phyloP scores from a whole-genome alignment of 2,113 vertebrate genomes.

The Oncorhynchus clarkii region DNA sequence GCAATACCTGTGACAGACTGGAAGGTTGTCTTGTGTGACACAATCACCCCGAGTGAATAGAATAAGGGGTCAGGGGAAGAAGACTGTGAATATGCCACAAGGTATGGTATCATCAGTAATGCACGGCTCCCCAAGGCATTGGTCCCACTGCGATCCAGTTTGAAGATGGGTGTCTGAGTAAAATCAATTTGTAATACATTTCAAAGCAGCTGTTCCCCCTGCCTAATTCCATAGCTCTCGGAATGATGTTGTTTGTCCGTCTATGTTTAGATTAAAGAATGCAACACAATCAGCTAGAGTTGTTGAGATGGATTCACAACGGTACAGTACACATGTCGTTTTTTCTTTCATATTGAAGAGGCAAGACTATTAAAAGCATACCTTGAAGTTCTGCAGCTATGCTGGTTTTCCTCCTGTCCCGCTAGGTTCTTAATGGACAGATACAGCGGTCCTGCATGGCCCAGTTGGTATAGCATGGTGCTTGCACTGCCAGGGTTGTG shows the following conservation, averaged over 20 bases:
- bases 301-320: conserved; percentile 1
- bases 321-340: background rate
- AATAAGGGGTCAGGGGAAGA: background rate
- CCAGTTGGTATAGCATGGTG: too few relatives aligned
- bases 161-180: background rate
- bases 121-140: conserved; percentile 2
- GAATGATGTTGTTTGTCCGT: background rate
- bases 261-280: background rate
- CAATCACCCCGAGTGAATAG: background rate
- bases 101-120: background rate
- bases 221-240: background rate
- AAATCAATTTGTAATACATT: conserved; percentile 23
- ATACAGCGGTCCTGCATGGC: too few relatives aligned
- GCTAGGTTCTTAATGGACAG: too few relatives aligned
- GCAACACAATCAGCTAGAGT: too few relatives aligned
- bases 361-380: too few relatives aligned
- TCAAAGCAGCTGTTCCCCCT: background rate
- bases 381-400: too few relatives aligned
- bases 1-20: background rate
- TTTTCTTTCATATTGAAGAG: too few relatives aligned
- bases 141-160: background rate
- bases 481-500: too few relatives aligned
- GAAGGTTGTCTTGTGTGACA: background rate
- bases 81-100: too few relatives aligned
- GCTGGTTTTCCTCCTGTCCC: too few relatives aligned